phyloP scores from a whole-genome alignment of 2,113 vertebrate genomes.

The Scomber colias region DNA sequence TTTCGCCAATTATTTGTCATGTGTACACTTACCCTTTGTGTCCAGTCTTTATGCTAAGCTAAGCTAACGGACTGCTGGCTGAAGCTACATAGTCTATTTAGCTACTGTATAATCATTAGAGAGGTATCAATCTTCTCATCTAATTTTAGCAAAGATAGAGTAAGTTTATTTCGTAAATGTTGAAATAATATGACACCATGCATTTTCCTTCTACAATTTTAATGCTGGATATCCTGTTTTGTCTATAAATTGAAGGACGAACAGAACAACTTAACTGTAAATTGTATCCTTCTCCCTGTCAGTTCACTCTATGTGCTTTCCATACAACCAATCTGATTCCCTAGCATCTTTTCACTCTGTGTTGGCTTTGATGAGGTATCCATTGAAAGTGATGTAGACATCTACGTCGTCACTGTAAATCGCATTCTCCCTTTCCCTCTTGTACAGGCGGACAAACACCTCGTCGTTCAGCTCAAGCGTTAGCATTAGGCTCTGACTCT shows the following conservation, averaged over 20 bases:
- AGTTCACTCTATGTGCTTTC: background rate
- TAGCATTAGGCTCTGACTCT: slow-evolving; percentile 96
- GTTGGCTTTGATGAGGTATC: slow-evolving; percentile 90
- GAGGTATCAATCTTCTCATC: background rate
- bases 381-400: slow-evolving; percentile 94
- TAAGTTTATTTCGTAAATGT: background rate
- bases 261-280: background rate
- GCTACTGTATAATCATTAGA: background rate
- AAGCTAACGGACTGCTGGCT: too few relatives aligned
- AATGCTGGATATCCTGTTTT: background rate
- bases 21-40: too few relatives aligned
- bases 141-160: background rate
- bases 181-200: too few relatives aligned
- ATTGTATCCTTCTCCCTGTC: background rate
- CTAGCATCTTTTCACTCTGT: background rate
- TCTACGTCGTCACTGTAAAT: slow-evolving; percentile 95
- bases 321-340: background rate
- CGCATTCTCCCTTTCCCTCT: slow-evolving; percentile 93
- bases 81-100: too few relatives aligned
- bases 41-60: too few relatives aligned
- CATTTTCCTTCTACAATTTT: background rate
- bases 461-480: slow-evolving; percentile 85
- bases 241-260: background rate
- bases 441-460: slow-evolving; percentile 94
- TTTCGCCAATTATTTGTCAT: too few relatives aligned